Percentiles rank a stretch among this genome's conserved stretches.
Conservation (phyloP, 2,888 invertebrate genomes). For the Caenorhabditis sp. region DNA sequence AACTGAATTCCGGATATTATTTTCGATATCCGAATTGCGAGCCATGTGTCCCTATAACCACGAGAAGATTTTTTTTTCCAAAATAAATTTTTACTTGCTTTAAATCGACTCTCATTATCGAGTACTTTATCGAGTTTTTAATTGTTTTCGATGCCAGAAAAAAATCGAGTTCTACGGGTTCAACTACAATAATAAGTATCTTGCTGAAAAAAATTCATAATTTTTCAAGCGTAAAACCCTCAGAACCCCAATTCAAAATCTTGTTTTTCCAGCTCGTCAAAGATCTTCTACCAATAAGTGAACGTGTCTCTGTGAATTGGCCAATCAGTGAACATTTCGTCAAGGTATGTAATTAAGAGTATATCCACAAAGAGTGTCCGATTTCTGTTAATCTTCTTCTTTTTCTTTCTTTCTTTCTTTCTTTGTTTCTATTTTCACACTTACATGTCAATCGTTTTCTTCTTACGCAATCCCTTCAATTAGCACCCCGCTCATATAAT, state of each 20-base stretch:
- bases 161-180: no score
- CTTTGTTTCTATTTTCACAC: conserved; percentile 8
- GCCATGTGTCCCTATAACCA: no score
- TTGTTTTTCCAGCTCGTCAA: conserved; percentile 40
- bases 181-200: no score
- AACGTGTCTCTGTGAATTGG: conserved; percentile 53
- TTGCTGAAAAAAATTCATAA: no score
- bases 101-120: no score
- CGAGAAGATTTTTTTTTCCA: no score
- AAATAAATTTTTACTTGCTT: no score
- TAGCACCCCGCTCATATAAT: not conserved
- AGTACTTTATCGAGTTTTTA: no score
- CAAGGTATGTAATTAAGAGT: conserved; percentile 29
- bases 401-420: no score
- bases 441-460: not conserved
- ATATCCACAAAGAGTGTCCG: not conserved
- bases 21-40: no score
- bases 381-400: conserved; percentile 3
- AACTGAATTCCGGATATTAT: no score
- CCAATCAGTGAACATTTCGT: conserved; percentile 56
- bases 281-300: conserved; percentile 49
- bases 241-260: not conserved
- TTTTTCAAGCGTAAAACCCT: not conserved
- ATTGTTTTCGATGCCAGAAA: conserved; percentile 29
- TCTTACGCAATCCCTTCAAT: not conserved